Evolutionary conservation across 2,113 vertebrate species (phyloP), one percentile per base, ranked within the genome.

Genomic region (Campylomormyrus numenius): DNA sequence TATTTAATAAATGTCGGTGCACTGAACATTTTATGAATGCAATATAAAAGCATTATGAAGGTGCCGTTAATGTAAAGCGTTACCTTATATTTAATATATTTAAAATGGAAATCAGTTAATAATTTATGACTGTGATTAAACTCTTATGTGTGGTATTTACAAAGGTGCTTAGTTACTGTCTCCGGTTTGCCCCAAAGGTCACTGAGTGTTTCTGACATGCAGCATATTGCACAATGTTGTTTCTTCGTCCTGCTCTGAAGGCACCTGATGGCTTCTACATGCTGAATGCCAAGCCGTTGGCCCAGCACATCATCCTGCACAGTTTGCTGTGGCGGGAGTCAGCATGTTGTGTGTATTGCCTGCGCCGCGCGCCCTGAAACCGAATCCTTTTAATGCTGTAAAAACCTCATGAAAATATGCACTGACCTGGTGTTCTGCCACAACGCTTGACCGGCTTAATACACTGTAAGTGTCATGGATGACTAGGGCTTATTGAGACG

Each of bases 381-480:
- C 74, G 0, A 19, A 80, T 15, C 62, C 74, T 80, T 80, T 80
- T 80, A 80, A 80, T 80, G 35, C 74, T 1, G 6, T 42, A 17
- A 80, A 42, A 80, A 70, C 13, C 4, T 80, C 31, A 1, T 80
- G 74, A 80, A 80, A 80, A 35, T 80, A 80, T 80, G 74, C 15
- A 19, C 62, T 31, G 62, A 31, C 62, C 62, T 70, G 62, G 27
- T 70, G 90, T 94, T 91, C 87, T 92, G 90, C 94, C 94, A 92
- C 93, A 92, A 92, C 93, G 90, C 92, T 90, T 91, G 88, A 88
- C 21, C 87, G 88, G 35, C 80, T 91, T 92, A 91, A 21, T 74
- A 93, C 94, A 92, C 90, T 89, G 56, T 21, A 93, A 93, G 94
- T 94, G 42, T 93, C 94, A 90, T 90, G 58, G 92, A 91, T 7